These are phyloP conservation scores for Iselma pallidipennis DNA, from an alignment of 2,888 invertebrate species.

Conservation along the genomic window DNA sequence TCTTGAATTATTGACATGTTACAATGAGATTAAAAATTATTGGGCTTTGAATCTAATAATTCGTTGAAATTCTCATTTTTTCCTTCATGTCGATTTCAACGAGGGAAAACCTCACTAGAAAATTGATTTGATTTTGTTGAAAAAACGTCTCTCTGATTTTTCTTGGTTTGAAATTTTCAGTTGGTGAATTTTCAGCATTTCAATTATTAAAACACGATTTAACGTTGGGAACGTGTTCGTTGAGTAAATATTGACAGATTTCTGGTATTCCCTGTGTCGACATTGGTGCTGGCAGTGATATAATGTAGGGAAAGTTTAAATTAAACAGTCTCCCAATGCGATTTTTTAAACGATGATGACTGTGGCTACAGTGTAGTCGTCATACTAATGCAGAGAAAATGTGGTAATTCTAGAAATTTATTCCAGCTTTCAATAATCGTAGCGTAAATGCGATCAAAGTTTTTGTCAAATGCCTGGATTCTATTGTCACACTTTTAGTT, in stretches of 20 bases:
- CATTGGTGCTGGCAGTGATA: background rate
- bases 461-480: slow-evolving; percentile 5
- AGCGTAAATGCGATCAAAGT: slow-evolving; percentile 16
- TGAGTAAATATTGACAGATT: background rate
- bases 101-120: slow-evolving; percentile 1
- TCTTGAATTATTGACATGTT: background rate
- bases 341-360: too few relatives aligned
- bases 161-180: background rate
- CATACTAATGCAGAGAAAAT: too few relatives aligned
- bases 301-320: background rate
- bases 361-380: too few relatives aligned
- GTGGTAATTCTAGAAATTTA: too few relatives aligned
- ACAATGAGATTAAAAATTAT: background rate
- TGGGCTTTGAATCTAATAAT: background rate
- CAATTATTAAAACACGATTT: background rate
- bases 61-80: background rate
- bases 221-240: background rate
- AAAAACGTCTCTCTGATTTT: too few relatives aligned
- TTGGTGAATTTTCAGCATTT: background rate
- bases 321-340: slow-evolving; percentile 5
- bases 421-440: slow-evolving; percentile 11
- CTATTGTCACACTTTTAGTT: background rate
- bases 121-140: background rate
- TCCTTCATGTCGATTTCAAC: background rate
- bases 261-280: background rate